Evolutionary conservation across 2,888 invertebrate genomes (phyloP).

Genomic region (Steinernema hermaphroditum): DNA sequence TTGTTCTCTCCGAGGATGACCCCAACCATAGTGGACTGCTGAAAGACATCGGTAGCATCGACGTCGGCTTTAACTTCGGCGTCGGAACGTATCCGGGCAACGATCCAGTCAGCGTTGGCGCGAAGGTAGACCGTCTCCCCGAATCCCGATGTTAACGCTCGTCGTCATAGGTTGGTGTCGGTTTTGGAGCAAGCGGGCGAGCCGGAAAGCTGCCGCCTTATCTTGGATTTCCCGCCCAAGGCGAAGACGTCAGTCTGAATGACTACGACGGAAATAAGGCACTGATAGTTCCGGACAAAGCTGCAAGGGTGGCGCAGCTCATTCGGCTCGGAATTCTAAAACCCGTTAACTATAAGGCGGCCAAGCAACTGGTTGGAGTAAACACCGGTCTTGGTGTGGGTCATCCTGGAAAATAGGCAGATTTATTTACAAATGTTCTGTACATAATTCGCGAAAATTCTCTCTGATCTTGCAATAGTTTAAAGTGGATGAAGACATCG

Average conservation of each 20-base stretch:
- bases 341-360: not conserved
- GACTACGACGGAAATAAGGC: constrained; percentile 57
- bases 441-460: not conserved
- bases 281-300: constrained; percentile 51
- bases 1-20: not conserved
- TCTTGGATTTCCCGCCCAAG: constrained; percentile 41
- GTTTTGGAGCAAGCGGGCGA: constrained; percentile 50
- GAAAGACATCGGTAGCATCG: constrained; percentile 37
- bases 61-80: constrained; percentile 54
- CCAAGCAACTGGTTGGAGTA: constrained; percentile 5
- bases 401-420: not conserved
- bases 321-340: not conserved
- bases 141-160: not conserved
- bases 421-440: not conserved
- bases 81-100: constrained; percentile 50
- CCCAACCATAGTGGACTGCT: constrained; percentile 25
- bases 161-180: constrained; percentile 43
- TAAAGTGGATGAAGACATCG: no score
- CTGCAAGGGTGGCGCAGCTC: constrained; percentile 34
- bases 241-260: constrained; percentile 50
- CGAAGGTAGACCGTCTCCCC: constrained; percentile 38
- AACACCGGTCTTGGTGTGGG: constrained; percentile 5
- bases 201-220: constrained; percentile 50
- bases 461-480: no score
- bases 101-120: constrained; percentile 52